These are phyloP conservation scores for Heptranchias perlo DNA, from an alignment of 2,113 vertebrate species.

Conservation along the genomic window DNA sequence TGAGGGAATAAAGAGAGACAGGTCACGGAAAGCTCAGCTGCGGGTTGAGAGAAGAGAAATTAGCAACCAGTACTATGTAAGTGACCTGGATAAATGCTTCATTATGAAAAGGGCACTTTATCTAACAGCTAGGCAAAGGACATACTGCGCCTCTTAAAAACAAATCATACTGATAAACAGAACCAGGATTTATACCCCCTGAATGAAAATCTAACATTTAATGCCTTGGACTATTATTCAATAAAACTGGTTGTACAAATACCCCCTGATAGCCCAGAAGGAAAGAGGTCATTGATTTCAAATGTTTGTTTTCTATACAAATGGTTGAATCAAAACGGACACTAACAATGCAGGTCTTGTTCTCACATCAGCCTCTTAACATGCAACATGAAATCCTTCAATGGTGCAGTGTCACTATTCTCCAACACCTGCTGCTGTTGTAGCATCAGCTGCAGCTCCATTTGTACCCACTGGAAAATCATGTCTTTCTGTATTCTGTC, in stretches of 20 bases:
- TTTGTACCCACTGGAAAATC: neutral
- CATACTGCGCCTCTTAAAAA: neutral
- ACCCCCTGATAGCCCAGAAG: neutral
- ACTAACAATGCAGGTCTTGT: neutral
- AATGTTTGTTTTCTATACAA: neutral
- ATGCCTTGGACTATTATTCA: neutral
- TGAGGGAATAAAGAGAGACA: neutral
- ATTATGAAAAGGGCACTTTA: neutral
- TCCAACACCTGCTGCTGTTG: constrained; percentile 1
- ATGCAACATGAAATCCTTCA: neutral
- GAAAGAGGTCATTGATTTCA: neutral
- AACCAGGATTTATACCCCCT: neutral
- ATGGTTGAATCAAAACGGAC: neutral
- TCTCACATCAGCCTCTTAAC: neutral
- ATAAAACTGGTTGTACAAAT: neutral
- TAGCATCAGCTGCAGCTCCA: neutral
- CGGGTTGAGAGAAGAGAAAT: neutral
- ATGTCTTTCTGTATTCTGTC: neutral
- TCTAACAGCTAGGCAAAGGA: neutral
- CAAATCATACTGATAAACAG: neutral
- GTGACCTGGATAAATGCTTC: constrained; percentile 13
- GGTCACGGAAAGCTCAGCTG: neutral
- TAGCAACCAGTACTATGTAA: neutral
- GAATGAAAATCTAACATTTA: constrained; percentile 3
- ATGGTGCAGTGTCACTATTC: neutral